These are phyloP conservation scores for Rhaphigaster nebulosa DNA, from an alignment of 2,888 invertebrate species.

Conservation along the genomic window DNA sequence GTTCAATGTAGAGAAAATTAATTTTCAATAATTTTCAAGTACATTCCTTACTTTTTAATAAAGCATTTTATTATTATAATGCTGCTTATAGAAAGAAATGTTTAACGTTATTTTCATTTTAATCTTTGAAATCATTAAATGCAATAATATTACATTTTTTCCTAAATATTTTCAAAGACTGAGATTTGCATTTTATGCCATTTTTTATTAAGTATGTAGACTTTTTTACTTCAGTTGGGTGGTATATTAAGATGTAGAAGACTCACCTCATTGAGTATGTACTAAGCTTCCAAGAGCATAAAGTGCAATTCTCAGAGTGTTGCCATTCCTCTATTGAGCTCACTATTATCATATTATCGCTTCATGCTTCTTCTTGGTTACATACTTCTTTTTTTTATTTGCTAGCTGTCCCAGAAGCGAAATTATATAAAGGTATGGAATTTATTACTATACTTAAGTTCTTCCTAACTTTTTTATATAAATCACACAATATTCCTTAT, in stretches of 20 bases:
- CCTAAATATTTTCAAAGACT: background rate
- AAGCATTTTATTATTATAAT: background rate
- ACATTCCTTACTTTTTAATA: too few species aligned
- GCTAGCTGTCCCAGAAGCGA: slow-evolving; percentile 55
- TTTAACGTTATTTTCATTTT: background rate
- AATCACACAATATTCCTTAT: background rate
- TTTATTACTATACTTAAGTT: background rate
- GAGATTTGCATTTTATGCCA: background rate
- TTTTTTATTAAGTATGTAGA: background rate
- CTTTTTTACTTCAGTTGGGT: background rate
- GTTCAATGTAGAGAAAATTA: too few species aligned
- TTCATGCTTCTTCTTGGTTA: background rate
- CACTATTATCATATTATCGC: background rate
- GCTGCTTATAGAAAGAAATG: background rate
- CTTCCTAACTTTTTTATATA: background rate
- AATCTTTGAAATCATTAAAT: too few species aligned
- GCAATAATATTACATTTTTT: too few species aligned
- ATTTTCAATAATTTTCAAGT: too few species aligned
- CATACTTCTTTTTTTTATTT: slow-evolving; percentile 43
- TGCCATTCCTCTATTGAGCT: background rate
- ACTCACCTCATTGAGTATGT: background rate
- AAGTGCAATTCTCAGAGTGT: background rate
- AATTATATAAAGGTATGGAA: slow-evolving; percentile 58
- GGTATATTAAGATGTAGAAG: background rate
- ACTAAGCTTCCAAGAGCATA: background rate